Conservation (phyloP, 2,888 invertebrate genomes). For the Limenitis camilla region DNA sequence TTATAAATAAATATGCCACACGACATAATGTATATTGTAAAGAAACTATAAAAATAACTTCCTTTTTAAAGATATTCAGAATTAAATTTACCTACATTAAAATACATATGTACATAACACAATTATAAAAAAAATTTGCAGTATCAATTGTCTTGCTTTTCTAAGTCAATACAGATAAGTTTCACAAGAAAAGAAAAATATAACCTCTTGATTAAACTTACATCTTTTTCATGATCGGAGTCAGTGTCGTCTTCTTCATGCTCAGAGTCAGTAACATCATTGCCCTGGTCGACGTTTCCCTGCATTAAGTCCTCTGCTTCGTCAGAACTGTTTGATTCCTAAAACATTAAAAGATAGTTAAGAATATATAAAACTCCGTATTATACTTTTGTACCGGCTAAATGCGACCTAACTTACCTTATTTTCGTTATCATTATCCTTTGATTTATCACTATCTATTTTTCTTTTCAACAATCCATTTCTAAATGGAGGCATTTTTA, state of each 20-base stretch:
- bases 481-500: conserved; percentile 60
- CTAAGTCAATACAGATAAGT: background rate
- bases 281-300: conserved; percentile 41
- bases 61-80: no score
- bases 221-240: conserved; percentile 63
- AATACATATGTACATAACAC: no score
- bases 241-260: conserved; percentile 56
- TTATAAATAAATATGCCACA: background rate
- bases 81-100: no score
- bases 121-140: no score
- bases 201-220: conserved; percentile 29
- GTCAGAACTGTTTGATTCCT: conserved; percentile 31
- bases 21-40: background rate
- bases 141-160: background rate
- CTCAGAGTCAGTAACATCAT: conserved; percentile 56
- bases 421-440: conserved; percentile 28
- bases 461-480: conserved; percentile 57
- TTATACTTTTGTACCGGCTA: background rate
- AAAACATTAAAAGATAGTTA: conserved; percentile 4
- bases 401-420: conserved; percentile 29
- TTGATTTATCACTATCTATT: conserved; percentile 30
- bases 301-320: conserved; percentile 39
- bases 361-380: conserved; percentile 1
- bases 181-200: background rate
- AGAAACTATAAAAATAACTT: background rate